Evolutionary conservation across 2,888 invertebrate genomes (phyloP), one percentile per base, ranked within the genome.

Genomic region (Callinectes sapidus): DNA sequence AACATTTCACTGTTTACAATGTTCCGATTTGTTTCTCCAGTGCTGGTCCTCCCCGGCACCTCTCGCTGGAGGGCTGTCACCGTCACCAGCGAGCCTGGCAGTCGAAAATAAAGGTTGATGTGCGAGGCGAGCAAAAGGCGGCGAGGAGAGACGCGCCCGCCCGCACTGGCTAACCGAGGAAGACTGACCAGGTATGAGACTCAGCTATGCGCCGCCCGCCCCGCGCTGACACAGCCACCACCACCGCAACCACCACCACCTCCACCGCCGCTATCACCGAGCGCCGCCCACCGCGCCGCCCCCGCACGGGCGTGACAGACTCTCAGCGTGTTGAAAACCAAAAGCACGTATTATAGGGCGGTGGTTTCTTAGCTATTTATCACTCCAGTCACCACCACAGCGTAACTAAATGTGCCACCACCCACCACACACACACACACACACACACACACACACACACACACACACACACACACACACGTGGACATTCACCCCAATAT

Each of bases 171-270:
- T 81, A 3, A 10, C 81, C 81, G 81, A 81, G n/a, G 81, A 81
- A 81, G 81, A 81, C 81, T 81, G 81, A 81, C 81, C 81, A 81
- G 81, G 81, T 81, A n/a, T 71, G 71, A 71, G 71, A 28, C 32
- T 81, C 81, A 35, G 81, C 81, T 81, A 71, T 71, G 71, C 35
- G 81, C 35, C 35, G 35, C 35, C 81, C 81, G 35, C 16, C 81
- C 81, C 81, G 81, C 81, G 81, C 81, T 81, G 81, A 81, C 81
- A 81, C 81, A 35, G 35, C 35, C 71, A 71, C 35, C 81, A 81
- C 81, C 81, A 35, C 81, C 35, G 28, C 81, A 32, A 81, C 81
- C 81, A 81, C 35, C 81, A 81, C 77, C 28, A 55, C 81, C 81
- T 16, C 81, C 81, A 35, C 35, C 81, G n/a, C 81, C 81, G 16